These are phyloP conservation scores for Varanus salvator DNA, from an alignment of 2,113 vertebrate genomes.

Conservation along the genomic window DNA sequence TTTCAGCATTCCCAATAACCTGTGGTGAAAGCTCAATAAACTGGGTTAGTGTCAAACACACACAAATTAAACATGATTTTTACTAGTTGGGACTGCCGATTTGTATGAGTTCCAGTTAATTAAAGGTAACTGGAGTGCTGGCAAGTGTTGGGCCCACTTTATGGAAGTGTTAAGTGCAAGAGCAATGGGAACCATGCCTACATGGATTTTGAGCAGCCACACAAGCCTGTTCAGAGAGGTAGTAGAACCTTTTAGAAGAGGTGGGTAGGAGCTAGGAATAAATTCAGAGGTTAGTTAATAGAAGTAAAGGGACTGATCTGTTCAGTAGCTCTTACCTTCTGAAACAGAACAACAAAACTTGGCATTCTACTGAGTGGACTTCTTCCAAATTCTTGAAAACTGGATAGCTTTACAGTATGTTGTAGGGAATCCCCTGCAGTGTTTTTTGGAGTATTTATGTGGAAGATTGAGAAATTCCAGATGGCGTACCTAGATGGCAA, in stretches of 20 bases:
- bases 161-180: conserved; percentile 35
- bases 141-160: conserved; percentile 35
- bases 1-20: neutral
- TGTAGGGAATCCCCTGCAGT: neutral
- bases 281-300: neutral
- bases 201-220: conserved; percentile 21
- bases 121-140: conserved; percentile 48
- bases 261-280: neutral
- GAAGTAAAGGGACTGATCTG: neutral
- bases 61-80: conserved; percentile 28
- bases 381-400: conserved; percentile 2
- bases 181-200: conserved; percentile 29
- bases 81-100: conserved; percentile 44
- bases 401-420: neutral
- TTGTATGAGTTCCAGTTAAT: conserved; percentile 53
- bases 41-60: neutral
- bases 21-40: neutral
- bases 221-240: conserved; percentile 3
- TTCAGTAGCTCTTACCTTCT: neutral
- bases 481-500: neutral
- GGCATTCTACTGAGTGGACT: neutral
- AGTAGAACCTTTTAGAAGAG: conserved; percentile 3
- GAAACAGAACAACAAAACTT: neutral
- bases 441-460: neutral
- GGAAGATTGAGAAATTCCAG: neutral